A percentile compares a stretch with the other conserved stretches of the same genome.
Evolutionary conservation across 2,113 vertebrate species (phyloP).

Genomic region (Gasterosteus aculeatus): DNA sequence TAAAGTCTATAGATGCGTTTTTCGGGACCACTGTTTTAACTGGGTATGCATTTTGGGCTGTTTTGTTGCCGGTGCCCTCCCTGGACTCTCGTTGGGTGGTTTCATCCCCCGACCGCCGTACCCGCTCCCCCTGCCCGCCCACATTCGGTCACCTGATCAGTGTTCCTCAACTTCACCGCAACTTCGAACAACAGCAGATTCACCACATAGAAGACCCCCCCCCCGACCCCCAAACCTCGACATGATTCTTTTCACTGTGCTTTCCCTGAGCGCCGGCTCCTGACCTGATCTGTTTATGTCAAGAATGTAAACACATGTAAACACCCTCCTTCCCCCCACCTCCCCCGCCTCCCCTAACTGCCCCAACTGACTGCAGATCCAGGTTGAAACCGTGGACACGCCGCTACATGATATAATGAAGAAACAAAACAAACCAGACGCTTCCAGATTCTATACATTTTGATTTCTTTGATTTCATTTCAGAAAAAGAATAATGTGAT

Average conservation of each 20-base stretch:
- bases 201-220: constrained; percentile 47
- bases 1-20: constrained; percentile 67
- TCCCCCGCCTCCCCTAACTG: constrained; percentile 18
- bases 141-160: constrained; percentile 53
- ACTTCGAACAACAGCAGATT: constrained; percentile 54
- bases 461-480: constrained; percentile 69
- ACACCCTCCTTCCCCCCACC: not conserved
- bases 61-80: constrained; percentile 42
- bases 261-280: constrained; percentile 57
- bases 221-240: constrained; percentile 30
- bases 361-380: constrained; percentile 48
- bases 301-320: constrained; percentile 72
- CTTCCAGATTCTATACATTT: constrained; percentile 71
- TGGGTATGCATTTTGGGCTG: constrained; percentile 53
- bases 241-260: constrained; percentile 80
- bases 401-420: constrained; percentile 55
- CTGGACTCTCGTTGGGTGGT: constrained; percentile 50
- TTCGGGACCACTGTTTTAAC: constrained; percentile 66
- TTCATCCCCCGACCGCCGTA: constrained; percentile 25
- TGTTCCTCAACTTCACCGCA: constrained; percentile 53
- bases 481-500: constrained; percentile 72
- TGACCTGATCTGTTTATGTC: constrained; percentile 63
- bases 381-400: constrained; percentile 63
- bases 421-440: constrained; percentile 66
- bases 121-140: constrained; percentile 17